phyloP scores from a whole-genome alignment of 2,888 invertebrate genomes.

The Eupithecia insigniata region DNA sequence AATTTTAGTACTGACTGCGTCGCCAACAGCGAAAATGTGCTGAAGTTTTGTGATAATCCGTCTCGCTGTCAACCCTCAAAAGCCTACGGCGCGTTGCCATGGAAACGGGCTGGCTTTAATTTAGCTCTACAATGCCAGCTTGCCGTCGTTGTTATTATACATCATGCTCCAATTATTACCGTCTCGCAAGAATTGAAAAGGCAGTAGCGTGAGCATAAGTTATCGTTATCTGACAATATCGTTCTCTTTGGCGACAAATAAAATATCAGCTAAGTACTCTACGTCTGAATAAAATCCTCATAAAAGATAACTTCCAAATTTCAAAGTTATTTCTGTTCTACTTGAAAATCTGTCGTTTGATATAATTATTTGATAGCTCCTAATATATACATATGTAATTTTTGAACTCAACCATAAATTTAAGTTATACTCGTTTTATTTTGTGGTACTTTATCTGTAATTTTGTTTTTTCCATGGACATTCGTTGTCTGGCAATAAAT shows the following conservation, averaged over 20 bases:
- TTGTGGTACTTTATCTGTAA: too few relatives aligned
- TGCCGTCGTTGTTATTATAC: slow-evolving; percentile 59
- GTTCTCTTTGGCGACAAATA: background rate
- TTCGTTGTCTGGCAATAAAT: too few relatives aligned
- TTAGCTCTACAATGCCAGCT: slow-evolving; percentile 60
- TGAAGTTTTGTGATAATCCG: slow-evolving; percentile 9
- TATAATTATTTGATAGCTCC: background rate
- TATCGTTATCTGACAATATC: background rate
- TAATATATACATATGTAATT: too few relatives aligned
- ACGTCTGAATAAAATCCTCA: background rate
- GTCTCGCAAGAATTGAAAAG: slow-evolving; percentile 58
- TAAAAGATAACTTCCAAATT: background rate
- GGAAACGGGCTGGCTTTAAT: slow-evolving; percentile 63
- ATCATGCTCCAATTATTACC: slow-evolving; percentile 69
- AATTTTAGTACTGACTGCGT: background rate
- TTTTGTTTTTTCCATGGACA: background rate
- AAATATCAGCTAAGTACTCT: background rate
- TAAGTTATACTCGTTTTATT: too few relatives aligned
- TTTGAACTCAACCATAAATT: background rate
- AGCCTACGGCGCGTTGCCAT: slow-evolving; percentile 49
- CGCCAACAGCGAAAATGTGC: slow-evolving; percentile 4
- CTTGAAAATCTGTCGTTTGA: background rate
- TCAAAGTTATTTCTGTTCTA: background rate
- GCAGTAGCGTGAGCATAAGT: slow-evolving; percentile 45
- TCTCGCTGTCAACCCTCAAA: background rate